These are phyloP conservation scores for Ceyx cyanopectus DNA, from an alignment of 2,113 vertebrate species.

Conservation along the genomic window DNA sequence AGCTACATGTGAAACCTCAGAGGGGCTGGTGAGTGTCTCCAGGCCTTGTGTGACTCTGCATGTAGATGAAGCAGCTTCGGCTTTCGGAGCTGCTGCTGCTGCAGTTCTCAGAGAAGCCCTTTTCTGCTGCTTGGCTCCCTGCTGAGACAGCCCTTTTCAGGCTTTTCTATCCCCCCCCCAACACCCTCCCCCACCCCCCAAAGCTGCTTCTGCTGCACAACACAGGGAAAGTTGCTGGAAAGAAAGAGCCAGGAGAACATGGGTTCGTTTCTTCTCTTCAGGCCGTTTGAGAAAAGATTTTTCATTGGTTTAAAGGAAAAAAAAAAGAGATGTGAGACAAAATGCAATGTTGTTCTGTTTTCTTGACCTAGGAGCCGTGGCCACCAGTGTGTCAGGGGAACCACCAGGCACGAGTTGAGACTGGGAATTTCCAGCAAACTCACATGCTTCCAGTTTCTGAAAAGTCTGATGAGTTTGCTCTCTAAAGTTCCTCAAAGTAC, in stretches of 20 bases:
- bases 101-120: constrained; percentile 90
- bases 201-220: constrained; percentile 76
- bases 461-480: constrained; percentile 63
- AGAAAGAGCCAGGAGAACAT: constrained; percentile 77
- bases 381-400: constrained; percentile 66
- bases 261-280: constrained; percentile 79
- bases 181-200: constrained; percentile 70
- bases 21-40: constrained; percentile 79
- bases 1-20: constrained; percentile 77
- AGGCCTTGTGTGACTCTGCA: constrained; percentile 91
- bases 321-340: constrained; percentile 73
- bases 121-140: constrained; percentile 89
- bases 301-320: constrained; percentile 71
- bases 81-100: constrained; percentile 83
- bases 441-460: constrained; percentile 46
- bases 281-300: constrained; percentile 78
- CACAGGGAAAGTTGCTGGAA: constrained; percentile 78
- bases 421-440: constrained; percentile 64
- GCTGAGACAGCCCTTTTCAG: constrained; percentile 92
- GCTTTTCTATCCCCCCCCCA: constrained; percentile 76
- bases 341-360: constrained; percentile 67
- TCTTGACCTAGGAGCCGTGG: constrained; percentile 41
- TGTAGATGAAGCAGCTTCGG: constrained; percentile 95
- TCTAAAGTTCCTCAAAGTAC: constrained; percentile 56
- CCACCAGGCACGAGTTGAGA: constrained; percentile 62